phyloP scores from a whole-genome alignment of 2,888 invertebrate species.

The Conchocele bisecta region DNA sequence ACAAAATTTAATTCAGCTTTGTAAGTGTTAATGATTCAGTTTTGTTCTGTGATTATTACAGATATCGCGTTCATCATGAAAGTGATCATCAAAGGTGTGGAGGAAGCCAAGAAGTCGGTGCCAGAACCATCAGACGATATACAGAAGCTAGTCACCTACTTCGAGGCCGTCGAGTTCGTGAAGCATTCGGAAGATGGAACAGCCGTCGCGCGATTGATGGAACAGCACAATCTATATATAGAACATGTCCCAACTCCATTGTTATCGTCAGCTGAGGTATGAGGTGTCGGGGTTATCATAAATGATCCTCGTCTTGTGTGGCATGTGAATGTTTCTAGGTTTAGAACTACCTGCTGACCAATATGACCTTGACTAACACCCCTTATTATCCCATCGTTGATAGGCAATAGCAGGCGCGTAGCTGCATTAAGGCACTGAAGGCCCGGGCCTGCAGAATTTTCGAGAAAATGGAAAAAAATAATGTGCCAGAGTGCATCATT shows the following conservation, averaged over 20 bases:
- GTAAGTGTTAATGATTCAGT: too few species aligned
- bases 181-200: constrained; percentile 73
- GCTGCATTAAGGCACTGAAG: too few species aligned
- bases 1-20: too few species aligned
- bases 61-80: constrained; percentile 75
- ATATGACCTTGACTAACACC: constrained; percentile 80
- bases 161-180: constrained; percentile 76
- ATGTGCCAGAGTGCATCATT: too few species aligned
- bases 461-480: too few species aligned
- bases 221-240: constrained; percentile 85
- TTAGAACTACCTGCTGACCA: constrained; percentile 80
- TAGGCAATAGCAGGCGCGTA: too few species aligned
- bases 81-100: constrained; percentile 74
- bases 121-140: constrained; percentile 62
- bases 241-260: constrained; percentile 88
- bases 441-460: too few species aligned
- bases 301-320: too few species aligned
- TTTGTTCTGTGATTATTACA: too few species aligned
- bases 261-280: constrained; percentile 87
- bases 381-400: constrained; percentile 79
- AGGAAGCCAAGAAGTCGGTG: constrained; percentile 68
- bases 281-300: too few species aligned
- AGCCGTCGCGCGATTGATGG: constrained; percentile 73
- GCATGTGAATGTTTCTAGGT: too few species aligned
- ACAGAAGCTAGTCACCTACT: constrained; percentile 67